These are phyloP conservation scores for Mustelus asterias DNA, from an alignment of 2,113 vertebrate species.

Conservation along the genomic window DNA sequence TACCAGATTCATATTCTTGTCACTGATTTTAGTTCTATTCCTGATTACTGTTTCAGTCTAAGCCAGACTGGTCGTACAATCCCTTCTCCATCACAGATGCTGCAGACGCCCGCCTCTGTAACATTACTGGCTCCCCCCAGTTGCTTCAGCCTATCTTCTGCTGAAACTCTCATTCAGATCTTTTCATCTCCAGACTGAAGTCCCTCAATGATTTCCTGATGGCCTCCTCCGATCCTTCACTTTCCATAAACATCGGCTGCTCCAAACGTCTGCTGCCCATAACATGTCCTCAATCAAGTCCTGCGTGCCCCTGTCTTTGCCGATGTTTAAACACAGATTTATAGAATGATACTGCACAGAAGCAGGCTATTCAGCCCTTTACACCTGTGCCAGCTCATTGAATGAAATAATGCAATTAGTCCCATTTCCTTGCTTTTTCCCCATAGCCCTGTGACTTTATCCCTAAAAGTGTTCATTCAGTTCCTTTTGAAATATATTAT, in stretches of 20 bases:
- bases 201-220: not conserved
- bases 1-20: not conserved
- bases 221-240: not conserved
- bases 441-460: no score
- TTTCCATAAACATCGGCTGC: not conserved
- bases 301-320: not conserved
- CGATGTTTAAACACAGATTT: no score
- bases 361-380: no score
- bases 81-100: not conserved
- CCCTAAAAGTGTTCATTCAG: no score
- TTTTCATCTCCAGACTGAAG: not conserved
- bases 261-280: not conserved
- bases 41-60: not conserved
- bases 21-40: not conserved
- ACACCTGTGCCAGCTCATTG: no score
- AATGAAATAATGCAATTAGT: no score
- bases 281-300: not conserved
- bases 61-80: not conserved
- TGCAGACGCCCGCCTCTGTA: not conserved
- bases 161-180: not conserved
- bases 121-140: not conserved
- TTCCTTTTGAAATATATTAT: no score
- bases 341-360: no score
- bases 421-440: no score
- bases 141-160: not conserved